Evolutionary conservation across 2,888 invertebrate species (phyloP).

Genomic region (Eupithecia centaureata): DNA sequence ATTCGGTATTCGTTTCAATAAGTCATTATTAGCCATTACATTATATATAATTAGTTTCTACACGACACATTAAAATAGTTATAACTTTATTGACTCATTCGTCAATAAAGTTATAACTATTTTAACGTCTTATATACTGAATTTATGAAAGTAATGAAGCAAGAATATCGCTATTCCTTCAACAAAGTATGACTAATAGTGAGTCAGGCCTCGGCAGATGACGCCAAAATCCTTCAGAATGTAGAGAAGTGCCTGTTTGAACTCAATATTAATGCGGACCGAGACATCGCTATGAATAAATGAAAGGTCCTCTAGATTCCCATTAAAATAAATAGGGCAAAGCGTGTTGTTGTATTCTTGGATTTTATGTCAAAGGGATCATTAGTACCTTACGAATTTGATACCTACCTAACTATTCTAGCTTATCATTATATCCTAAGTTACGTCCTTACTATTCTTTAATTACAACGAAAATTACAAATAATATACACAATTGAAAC

Average conservation of each 20-base stretch:
- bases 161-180: not conserved
- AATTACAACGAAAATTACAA: too few species aligned
- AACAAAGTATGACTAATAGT: not conserved
- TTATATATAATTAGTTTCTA: too few species aligned
- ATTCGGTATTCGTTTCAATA: too few species aligned
- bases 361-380: constrained; percentile 7
- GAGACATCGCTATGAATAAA: constrained; percentile 22
- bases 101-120: too few species aligned
- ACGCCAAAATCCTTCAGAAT: constrained; percentile 15
- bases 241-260: constrained; percentile 23
- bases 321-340: constrained; percentile 13
- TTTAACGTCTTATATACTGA: too few species aligned
- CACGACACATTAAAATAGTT: too few species aligned
- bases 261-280: constrained; percentile 16
- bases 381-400: not conserved
- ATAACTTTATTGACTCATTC: too few species aligned
- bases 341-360: not conserved
- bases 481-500: too few species aligned
- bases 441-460: too few species aligned
- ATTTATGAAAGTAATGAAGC: too few species aligned
- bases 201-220: constrained; percentile 24
- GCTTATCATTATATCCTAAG: too few species aligned
- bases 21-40: too few species aligned
- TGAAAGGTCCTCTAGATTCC: constrained; percentile 8
- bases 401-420: not conserved